Evolutionary conservation across 2,797 vertebrate species (phyloP), one percentile per base, ranked within the genome.

Genomic region (Chrosomus eos): DNA sequence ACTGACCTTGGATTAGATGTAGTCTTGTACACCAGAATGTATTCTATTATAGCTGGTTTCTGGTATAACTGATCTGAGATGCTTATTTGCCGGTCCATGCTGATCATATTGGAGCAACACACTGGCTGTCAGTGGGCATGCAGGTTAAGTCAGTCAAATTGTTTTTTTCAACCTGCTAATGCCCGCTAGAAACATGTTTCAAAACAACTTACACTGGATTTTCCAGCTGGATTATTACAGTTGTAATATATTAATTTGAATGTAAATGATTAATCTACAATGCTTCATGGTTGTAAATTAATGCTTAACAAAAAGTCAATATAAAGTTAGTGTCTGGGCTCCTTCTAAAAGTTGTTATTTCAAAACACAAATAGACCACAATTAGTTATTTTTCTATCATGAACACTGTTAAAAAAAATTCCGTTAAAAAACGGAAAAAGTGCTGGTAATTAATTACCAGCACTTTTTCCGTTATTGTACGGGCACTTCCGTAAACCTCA

Each of bases 1-100:
- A 10, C 11, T 87, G 68, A 86, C 85, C 76, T 87, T 75, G 73
- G 48, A 60, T 68, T 48, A 23, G 43, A 28, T 66, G 10, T 16
- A 26, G 14, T 55, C 58, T 62, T 33, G 31, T 55, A 66, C 14
- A 68, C 3, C 13, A 33, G 38, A 73, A 70, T 28, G 5, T 4
- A 68, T 28, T 45, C 1, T 78, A 10, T 51, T 21, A 28, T 33
- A 33, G 43, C 45, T 36, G 28, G 43, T 33, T 66, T 70, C 16
- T 28, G 33, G 33, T 33, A 33, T 33, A 45, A 60, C 51, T 58
- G 55, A n/a, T 77, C 53, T 36, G 3, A 77, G 36, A 16, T 77
- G 67, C 4, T 70, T 28, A 11, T 38, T 38, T 13, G 66, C 19
- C 23, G 28, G 45, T 53, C 45, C 3, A 51, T 75, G 31, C 58